A percentile compares a stretch with the other conserved stretches of the same genome.
These are phyloP conservation scores for Phalacrocorax pelagicus DNA, from an alignment of 2,113 vertebrate genomes.

Conservation along the genomic window DNA sequence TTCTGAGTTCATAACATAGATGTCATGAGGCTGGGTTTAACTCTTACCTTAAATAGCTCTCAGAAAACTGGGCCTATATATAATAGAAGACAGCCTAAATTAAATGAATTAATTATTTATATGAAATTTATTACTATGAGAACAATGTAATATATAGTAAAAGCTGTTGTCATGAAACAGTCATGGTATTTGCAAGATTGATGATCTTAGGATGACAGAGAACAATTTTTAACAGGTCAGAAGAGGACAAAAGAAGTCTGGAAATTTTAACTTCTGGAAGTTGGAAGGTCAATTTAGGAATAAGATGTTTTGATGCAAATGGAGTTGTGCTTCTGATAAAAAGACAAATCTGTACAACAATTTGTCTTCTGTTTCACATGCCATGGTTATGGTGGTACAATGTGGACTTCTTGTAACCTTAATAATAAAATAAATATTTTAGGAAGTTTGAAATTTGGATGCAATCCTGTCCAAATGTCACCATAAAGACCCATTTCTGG, in stretches of 20 bases:
- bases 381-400: not conserved
- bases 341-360: not conserved
- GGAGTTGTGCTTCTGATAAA: not conserved
- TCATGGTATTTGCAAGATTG: not conserved
- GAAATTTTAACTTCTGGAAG: not conserved
- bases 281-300: not conserved
- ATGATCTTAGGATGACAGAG: not conserved
- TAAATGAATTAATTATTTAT: not conserved
- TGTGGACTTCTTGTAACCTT: not conserved
- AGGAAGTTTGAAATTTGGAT: not conserved
- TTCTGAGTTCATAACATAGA: not conserved
- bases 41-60: not conserved
- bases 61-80: not conserved
- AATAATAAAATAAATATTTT: not conserved
- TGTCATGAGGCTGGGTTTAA: not conserved
- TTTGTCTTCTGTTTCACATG: not conserved
- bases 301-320: not conserved
- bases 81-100: slow-evolving; percentile 19
- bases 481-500: not conserved
- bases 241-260: not conserved
- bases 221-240: not conserved
- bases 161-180: slow-evolving; percentile 7
- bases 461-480: not conserved
- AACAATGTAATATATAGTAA: not conserved
- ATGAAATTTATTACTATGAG: not conserved